Conservation (phyloP, 2,888 invertebrate species). For the Pantelozetes paolii region DNA sequence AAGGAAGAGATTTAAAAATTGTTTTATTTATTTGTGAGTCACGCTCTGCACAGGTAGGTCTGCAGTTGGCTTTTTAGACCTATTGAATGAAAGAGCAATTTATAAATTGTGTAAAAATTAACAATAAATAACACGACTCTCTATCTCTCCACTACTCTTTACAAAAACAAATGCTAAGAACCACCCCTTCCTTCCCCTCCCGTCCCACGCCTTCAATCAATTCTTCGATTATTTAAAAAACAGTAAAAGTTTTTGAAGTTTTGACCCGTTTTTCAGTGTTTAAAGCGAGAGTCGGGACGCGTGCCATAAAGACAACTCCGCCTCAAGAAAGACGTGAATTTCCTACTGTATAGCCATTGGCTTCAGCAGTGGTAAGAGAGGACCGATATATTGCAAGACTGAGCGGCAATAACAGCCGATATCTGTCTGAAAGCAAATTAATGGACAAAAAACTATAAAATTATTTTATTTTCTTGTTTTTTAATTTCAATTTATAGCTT, state of each 20-base stretch:
- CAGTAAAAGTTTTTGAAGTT: conserved; percentile 22
- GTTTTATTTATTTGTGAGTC: conserved; percentile 1
- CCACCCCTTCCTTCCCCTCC: not conserved
- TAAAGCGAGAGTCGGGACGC: not conserved
- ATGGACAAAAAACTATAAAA: not conserved
- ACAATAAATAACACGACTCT: conserved; percentile 3
- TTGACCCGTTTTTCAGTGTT: conserved; percentile 18
- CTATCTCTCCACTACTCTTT: not conserved
- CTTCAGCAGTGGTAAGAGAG: conserved; percentile 11
- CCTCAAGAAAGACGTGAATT: conserved; percentile 14
- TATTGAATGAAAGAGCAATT: no score
- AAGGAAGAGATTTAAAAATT: not conserved
- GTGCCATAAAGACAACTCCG: conserved; percentile 28
- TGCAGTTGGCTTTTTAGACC: no score
- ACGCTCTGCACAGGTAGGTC: not conserved
- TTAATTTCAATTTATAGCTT: not conserved
- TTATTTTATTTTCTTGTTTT: conserved; percentile 12
- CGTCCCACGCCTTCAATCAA: not conserved
- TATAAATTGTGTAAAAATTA: no score
- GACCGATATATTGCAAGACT: not conserved
- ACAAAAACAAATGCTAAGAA: conserved; percentile 21
- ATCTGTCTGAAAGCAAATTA: not conserved
- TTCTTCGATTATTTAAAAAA: not conserved
- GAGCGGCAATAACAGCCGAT: not conserved
- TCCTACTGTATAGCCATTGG: conserved; percentile 15